Percentiles rank a stretch among this genome's conserved stretches.
These are phyloP conservation scores for Neodontobutis hainanensis DNA, from an alignment of 2,113 vertebrate species.

Conservation along the genomic window DNA sequence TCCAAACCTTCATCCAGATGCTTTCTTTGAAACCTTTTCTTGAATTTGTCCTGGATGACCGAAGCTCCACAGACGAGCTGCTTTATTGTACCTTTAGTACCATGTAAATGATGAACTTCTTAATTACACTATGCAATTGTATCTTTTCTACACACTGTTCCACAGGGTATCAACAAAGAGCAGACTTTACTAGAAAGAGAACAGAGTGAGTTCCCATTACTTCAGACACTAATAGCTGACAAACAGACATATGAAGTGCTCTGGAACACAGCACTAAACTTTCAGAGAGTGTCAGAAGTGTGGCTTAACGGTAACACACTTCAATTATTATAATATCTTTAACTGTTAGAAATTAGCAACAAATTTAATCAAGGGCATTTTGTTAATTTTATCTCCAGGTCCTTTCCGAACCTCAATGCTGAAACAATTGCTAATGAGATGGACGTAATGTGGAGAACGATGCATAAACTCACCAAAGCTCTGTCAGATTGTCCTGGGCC, in stretches of 20 bases:
- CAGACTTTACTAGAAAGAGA: constrained; percentile 84
- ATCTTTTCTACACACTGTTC: background rate
- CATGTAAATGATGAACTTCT: no score
- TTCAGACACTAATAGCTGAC: constrained; percentile 80
- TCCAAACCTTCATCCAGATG: no score
- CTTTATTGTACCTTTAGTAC: no score
- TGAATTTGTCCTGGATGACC: no score
- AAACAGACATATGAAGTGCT: constrained; percentile 89
- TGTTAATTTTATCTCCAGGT: constrained; percentile 66
- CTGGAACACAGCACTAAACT: constrained; percentile 85
- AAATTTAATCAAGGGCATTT: background rate
- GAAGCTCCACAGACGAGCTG: no score
- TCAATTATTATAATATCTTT: no score
- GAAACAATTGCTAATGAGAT: constrained; percentile 84
- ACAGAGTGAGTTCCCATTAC: constrained; percentile 82
- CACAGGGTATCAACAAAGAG: constrained; percentile 88
- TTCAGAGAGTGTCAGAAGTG: constrained; percentile 83
- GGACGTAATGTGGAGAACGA: constrained; percentile 85
- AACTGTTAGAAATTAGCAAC: no score
- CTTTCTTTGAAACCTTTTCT: no score
- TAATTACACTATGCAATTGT: background rate
- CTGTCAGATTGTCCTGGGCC: constrained; percentile 80
- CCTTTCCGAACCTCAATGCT: constrained; percentile 82
- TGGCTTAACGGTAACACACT: constrained; percentile 87
- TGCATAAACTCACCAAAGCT: constrained; percentile 84